Evolutionary conservation across 2,113 vertebrate genomes (phyloP), one percentile per base, ranked within the genome.

Genomic region (Amia ocellicauda): DNA sequence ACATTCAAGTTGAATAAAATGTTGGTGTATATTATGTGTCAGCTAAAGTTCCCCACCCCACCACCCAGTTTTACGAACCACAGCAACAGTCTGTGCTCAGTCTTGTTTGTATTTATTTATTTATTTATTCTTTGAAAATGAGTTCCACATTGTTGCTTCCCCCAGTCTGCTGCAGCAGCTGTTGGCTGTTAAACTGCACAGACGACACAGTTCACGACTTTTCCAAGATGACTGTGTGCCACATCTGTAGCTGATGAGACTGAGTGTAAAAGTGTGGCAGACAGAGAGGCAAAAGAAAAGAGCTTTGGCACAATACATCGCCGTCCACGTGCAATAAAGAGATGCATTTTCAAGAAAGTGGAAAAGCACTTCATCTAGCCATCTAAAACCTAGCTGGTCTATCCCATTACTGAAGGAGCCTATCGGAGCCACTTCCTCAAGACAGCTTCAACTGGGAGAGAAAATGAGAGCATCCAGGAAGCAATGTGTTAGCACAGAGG

Each of bases 171-270:
- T 70, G 71, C 78, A 75, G 87, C 91, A 94, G 91, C 90, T 93
- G 93, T 82, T 84, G 86, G 83, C 85, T 90, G 92, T 82, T 89
- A 86, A 75, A 76, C 80, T 78, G 74, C 77, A 55, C 86, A 91
- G 89, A 91, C 78, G 79, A 89, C 85, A 83, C 86, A 87, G 89
- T 89, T 93, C 91, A 90, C 69, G 86, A 89, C 89, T 91, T 86
- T 77, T 83, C 74, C 64, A 79, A 75, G 83, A 83, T 79, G 76
- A 90, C 86, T 72, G 85, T 67, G 64, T 72, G 16, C 82, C 89
- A 89, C 91, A 91, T 91, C 90, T 92, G 91, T 76, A 88, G 82
- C 70, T 74, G 62, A 82, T 74, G 86, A 80, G 81, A 85, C 72
- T 67, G 75, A 80, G 84, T 78, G 83, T 76, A 78, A 74, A 76